Conservation (phyloP, 2,888 invertebrate species). For the Gastracanthus pulcherrimus region DNA sequence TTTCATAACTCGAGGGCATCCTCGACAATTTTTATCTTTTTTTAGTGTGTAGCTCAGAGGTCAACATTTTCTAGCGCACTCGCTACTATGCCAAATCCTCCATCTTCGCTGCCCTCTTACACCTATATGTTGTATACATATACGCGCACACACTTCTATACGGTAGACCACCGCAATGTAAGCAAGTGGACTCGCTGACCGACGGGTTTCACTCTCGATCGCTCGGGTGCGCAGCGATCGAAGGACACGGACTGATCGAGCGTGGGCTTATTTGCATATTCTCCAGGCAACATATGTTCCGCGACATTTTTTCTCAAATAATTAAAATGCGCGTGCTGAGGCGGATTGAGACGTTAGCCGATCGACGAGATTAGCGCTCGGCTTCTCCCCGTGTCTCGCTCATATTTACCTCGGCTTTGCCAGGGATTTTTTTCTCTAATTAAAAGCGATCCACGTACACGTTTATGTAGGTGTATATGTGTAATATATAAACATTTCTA, state of each 20-base stretch:
- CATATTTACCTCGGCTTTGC: background rate
- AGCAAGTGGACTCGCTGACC: constrained; percentile 18
- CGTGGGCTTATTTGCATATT: constrained; percentile 43
- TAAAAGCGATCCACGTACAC: no score
- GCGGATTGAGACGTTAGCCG: constrained; percentile 49
- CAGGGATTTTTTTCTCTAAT: no score
- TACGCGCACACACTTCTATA: background rate
- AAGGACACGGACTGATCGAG: constrained; percentile 20
- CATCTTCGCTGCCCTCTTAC: background rate
- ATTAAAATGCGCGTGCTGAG: constrained; percentile 37
- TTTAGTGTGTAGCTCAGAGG: no score
- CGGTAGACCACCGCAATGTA: background rate
- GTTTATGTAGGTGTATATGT: no score
- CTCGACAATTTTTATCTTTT: no score
- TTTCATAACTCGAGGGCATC: no score
- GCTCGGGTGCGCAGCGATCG: constrained; percentile 5
- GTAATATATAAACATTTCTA: no score
- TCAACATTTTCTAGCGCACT: no score
- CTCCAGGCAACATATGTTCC: constrained; percentile 47
- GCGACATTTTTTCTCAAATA: constrained; percentile 50
- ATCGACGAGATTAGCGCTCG: constrained; percentile 42
- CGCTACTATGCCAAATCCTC: no score
- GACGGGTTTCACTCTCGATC: constrained; percentile 43
- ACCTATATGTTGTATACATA: background rate
- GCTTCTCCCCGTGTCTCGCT: background rate